Conservation (phyloP, 2,888 invertebrate species). For the Macroteleia sp. region DNA sequence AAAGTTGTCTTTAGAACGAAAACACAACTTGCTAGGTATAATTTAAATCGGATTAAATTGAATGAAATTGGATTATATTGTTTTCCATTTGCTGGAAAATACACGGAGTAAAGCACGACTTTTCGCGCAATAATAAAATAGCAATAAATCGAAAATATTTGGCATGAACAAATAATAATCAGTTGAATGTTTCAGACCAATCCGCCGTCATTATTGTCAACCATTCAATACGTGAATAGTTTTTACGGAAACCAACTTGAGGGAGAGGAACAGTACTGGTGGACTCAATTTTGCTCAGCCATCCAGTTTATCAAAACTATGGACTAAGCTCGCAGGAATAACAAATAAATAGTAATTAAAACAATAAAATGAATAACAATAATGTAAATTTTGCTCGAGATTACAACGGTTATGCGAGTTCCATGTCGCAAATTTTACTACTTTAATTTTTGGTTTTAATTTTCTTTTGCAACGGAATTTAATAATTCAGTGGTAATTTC, state of each 20-base stretch:
- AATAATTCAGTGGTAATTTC: too few species aligned
- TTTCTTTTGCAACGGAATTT: too few species aligned
- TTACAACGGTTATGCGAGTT: slow-evolving; percentile 35
- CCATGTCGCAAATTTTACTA: slow-evolving; percentile 34
- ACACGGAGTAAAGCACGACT: too few species aligned
- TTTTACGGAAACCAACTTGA: slow-evolving; percentile 92
- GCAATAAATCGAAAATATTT: too few species aligned
- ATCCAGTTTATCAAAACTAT: slow-evolving; percentile 99
- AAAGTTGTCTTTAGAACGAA: too few species aligned
- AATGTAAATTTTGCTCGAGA: slow-evolving; percentile 43
- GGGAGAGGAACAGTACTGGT: slow-evolving; percentile 98
- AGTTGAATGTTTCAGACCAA: slow-evolving; percentile 95
- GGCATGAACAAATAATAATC: too few species aligned
- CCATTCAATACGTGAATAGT: slow-evolving; percentile 97
- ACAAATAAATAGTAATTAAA: slow-evolving; percentile 4
- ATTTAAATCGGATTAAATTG: too few species aligned
- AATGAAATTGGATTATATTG: too few species aligned
- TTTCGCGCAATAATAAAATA: too few species aligned
- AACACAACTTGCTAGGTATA: too few species aligned
- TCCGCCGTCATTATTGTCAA: slow-evolving; percentile 96
- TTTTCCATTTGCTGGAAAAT: too few species aligned
- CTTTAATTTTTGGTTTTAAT: slow-evolving; percentile 27
- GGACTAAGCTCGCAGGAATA: slow-evolving; percentile 86
- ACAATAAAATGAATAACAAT: slow-evolving; percentile 21
- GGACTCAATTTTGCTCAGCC: slow-evolving; percentile 98